phyloP scores from a whole-genome alignment of 2,113 vertebrate species.

The Oenanthe oenanthe region DNA sequence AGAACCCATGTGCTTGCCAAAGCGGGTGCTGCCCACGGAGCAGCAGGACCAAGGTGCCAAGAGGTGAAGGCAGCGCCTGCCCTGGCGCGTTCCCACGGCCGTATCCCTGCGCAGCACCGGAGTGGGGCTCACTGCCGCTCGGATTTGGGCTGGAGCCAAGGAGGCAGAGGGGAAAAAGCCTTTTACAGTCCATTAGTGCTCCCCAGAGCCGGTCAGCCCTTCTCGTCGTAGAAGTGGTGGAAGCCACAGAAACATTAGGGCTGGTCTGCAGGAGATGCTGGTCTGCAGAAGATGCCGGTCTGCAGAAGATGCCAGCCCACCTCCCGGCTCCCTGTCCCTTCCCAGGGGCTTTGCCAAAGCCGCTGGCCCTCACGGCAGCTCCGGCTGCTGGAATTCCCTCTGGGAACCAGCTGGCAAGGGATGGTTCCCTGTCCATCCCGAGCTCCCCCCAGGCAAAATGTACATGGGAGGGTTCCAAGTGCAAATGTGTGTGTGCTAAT shows the following conservation, averaged over 20 bases:
- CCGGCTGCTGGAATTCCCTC: conserved; percentile 12
- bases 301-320: not conserved
- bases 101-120: not conserved
- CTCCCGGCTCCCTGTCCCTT: not conserved
- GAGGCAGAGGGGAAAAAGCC: conserved; percentile 33
- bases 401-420: not conserved
- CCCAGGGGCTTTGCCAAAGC: not conserved
- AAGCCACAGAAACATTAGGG: conserved; percentile 15
- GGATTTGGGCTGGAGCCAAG: not conserved
- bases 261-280: not conserved
- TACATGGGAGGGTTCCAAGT: conserved; percentile 27
- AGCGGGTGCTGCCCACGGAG: not conserved
- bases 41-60: not conserved
- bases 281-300: not conserved
- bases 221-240: conserved; percentile 35
- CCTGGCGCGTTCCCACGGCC: not conserved
- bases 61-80: not conserved
- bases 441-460: not conserved
- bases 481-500: conserved; percentile 53
- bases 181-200: conserved; percentile 51
- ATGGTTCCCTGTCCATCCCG: not conserved
- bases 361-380: not conserved
- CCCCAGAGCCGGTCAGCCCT: conserved; percentile 6
- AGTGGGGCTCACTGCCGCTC: not conserved
- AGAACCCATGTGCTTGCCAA: not conserved